These are phyloP conservation scores for Thamnophis sirtalis DNA, from an alignment of 2,113 vertebrate genomes.

Conservation along the genomic window DNA sequence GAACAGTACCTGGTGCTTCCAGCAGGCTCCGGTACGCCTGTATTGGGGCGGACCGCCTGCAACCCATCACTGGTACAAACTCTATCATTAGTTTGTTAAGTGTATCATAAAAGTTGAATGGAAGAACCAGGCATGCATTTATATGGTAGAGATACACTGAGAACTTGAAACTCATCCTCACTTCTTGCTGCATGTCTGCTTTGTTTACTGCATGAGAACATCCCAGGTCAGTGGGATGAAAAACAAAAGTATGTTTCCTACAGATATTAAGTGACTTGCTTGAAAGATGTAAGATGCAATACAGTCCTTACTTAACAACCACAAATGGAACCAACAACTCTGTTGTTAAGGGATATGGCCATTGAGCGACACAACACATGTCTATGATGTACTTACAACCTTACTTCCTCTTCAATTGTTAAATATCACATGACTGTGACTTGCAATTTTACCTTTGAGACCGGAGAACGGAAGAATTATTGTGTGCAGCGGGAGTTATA, in stretches of 20 bases:
- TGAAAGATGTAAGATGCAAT: not conserved
- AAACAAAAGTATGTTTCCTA: not conserved
- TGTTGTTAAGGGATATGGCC: not conserved
- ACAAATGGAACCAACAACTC: not conserved
- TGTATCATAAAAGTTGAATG: not conserved
- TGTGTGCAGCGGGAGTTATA: not conserved
- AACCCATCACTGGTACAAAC: no score
- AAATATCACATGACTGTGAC: not conserved
- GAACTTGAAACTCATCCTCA: not conserved
- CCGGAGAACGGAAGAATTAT: not conserved
- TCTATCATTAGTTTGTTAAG: not conserved
- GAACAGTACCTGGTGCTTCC: no score
- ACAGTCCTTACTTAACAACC: not conserved
- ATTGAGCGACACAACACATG: not conserved
- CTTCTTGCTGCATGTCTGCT: not conserved
- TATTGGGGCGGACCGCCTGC: no score
- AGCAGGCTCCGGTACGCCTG: no score
- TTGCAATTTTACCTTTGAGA: not conserved
- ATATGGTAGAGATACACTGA: not conserved
- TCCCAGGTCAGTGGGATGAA: not conserved
- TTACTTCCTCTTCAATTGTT: not conserved
- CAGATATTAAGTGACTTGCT: not conserved
- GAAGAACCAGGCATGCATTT: not conserved
- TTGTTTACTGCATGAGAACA: not conserved
- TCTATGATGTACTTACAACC: not conserved